Evolutionary conservation across 2,888 invertebrate species (phyloP).

Genomic region (Craniophora ligustri): DNA sequence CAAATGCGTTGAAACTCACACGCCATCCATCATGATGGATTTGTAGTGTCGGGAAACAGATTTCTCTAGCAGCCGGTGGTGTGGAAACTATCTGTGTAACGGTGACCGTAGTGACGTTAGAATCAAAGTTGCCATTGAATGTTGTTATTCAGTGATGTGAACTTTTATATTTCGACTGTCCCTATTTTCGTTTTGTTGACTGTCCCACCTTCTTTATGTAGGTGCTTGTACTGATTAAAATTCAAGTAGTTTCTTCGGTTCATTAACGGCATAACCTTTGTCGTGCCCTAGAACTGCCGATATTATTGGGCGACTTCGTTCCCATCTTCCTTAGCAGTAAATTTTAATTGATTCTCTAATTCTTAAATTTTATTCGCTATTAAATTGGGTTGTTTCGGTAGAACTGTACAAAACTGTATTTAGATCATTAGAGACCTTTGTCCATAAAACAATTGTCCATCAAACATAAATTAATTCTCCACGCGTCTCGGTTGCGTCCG

Average conservation of each 20-base stretch:
- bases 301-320: slow-evolving; percentile 4
- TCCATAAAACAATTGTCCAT: slow-evolving; percentile 82
- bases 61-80: slow-evolving; percentile 79
- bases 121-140: slow-evolving; percentile 82
- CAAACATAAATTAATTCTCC: slow-evolving; percentile 83
- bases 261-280: slow-evolving; percentile 25
- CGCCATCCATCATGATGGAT: slow-evolving; percentile 87
- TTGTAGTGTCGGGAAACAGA: slow-evolving; percentile 81
- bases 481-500: slow-evolving; percentile 84
- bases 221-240: slow-evolving; percentile 31
- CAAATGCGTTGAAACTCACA: slow-evolving; percentile 87
- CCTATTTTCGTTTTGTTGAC: slow-evolving; percentile 43
- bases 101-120: slow-evolving; percentile 61
- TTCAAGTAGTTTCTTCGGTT: slow-evolving; percentile 25
- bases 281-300: slow-evolving; percentile 24
- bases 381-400: slow-evolving; percentile 55
- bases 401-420: slow-evolving; percentile 62
- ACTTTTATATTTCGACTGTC: slow-evolving; percentile 67
- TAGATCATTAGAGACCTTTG: slow-evolving; percentile 74
- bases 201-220: slow-evolving; percentile 23
- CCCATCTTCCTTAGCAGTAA: slow-evolving; percentile 6
- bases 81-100: slow-evolving; percentile 70
- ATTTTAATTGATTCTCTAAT: slow-evolving; percentile 36
- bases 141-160: slow-evolving; percentile 81
- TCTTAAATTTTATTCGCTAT: slow-evolving; percentile 52